Evolutionary conservation across 1,140 invertebrate species (phyloP), one percentile per base, ranked within the genome.

Genomic region (Anoplophora glabripennis): DNA sequence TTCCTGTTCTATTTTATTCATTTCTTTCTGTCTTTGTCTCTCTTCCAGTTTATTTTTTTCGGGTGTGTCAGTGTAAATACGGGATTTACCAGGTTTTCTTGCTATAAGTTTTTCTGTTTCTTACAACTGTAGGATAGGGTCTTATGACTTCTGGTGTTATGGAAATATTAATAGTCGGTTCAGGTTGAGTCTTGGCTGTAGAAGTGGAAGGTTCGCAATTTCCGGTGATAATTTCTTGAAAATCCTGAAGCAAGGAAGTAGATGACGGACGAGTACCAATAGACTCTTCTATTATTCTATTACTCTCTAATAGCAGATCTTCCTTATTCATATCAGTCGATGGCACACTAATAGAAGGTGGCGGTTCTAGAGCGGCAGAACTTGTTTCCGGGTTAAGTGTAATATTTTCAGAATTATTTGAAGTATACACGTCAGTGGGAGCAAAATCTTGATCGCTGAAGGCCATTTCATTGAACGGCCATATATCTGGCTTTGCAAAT

Each of bases 251-350:
- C 49, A 59, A 53, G 53, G 57, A 52, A 59, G 38, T 38, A 8
- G 57, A 60, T 44, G 47, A 45, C 46, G 36, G 36, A 52, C 37
- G 52, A 33, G 55, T 47, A 60, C n/a, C n/a, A n/a, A n/a, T n/a
- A n/a, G n/a, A n/a, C n/a, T n/a, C n/a, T n/a, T n/a, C n/a, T n/a
- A n/a, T n/a, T n/a, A n/a, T n/a, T n/a, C n/a, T n/a, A n/a, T n/a
- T n/a, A n/a, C n/a, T n/a, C n/a, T n/a, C n/a, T n/a, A n/a, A n/a
- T n/a, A n/a, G n/a, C n/a, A n/a, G n/a, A n/a, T 60, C 53, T 55
- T 33, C 3, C 54, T 61, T 38, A 57, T 61, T 57, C 47, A 57
- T 56, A 61, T 57, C 46, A 57, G 53, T 57, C 47, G 53, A 61
- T 57, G 53, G 37, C 53, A 57, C 34, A 37, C 28, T 57, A 28